phyloP scores from a whole-genome alignment of 2,797 vertebrate species.

The Etheostoma perlongum region DNA sequence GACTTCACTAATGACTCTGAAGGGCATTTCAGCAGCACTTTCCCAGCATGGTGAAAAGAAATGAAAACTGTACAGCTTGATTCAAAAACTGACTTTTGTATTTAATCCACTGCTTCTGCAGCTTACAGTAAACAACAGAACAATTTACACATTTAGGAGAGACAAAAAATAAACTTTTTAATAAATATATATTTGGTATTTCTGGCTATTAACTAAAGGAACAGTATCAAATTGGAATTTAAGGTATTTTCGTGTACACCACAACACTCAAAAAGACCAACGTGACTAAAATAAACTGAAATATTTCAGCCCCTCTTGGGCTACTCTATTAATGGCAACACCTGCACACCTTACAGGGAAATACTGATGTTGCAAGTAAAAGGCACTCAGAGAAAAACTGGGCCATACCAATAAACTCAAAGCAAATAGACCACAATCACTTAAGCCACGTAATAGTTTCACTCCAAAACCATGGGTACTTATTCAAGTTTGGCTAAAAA shows the following conservation, averaged over 20 bases:
- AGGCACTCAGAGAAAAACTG: constrained; percentile 76
- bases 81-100: constrained; percentile 58
- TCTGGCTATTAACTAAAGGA: constrained; percentile 39
- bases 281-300: constrained; percentile 10
- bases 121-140: constrained; percentile 58
- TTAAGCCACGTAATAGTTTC: constrained; percentile 42
- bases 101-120: constrained; percentile 67
- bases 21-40: constrained; percentile 5
- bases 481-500: constrained; percentile 18
- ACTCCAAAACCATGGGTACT: constrained; percentile 46
- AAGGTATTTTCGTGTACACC: constrained; percentile 52
- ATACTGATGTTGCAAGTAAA: constrained; percentile 59
- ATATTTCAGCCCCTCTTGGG: constrained; percentile 31
- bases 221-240: constrained; percentile 41
- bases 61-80: not conserved
- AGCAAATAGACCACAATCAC: constrained; percentile 50
- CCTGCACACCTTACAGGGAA: constrained; percentile 53
- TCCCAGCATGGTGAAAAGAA: not conserved
- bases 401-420: constrained; percentile 50
- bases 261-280: constrained; percentile 40
- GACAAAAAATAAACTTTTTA: constrained; percentile 50
- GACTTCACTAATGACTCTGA: constrained; percentile 11
- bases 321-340: constrained; percentile 40
- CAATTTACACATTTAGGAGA: constrained; percentile 50
- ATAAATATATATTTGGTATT: constrained; percentile 73